Evolutionary conservation across 2,888 invertebrate species (phyloP).

Genomic region (Ormia ochracea): DNA sequence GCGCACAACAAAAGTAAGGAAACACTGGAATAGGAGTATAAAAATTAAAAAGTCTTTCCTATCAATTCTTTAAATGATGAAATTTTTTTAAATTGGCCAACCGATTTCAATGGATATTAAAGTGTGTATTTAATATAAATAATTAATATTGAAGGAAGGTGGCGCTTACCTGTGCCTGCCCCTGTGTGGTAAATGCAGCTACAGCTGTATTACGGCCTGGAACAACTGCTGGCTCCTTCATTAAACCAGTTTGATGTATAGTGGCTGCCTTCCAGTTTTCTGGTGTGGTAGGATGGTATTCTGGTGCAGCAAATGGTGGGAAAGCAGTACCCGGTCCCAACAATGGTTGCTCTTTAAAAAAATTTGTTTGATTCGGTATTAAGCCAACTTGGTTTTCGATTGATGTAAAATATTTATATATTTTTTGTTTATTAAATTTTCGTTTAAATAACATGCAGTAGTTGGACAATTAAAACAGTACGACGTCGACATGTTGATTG

Average conservation of each 20-base stretch:
- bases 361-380: conserved; percentile 72
- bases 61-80: no score
- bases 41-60: no score
- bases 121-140: no score
- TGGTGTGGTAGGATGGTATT: conserved; percentile 76
- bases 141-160: no score
- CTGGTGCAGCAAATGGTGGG: conserved; percentile 76
- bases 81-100: no score
- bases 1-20: no score
- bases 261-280: conserved; percentile 77
- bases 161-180: conserved; percentile 75
- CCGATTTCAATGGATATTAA: no score
- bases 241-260: conserved; percentile 78
- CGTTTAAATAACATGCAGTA: conserved; percentile 29
- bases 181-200: conserved; percentile 75
- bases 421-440: neutral
- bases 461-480: conserved; percentile 6
- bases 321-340: conserved; percentile 77
- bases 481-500: conserved; percentile 4
- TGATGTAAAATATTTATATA: neutral
- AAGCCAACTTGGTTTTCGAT: conserved; percentile 67
- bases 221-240: conserved; percentile 80
- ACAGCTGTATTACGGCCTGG: conserved; percentile 76
- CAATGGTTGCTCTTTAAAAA: conserved; percentile 77
- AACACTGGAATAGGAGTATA: no score